Evolutionary conservation across 2,888 invertebrate species (phyloP), one percentile per base, ranked within the genome.

Genomic region (Iphiclides podalirius): DNA sequence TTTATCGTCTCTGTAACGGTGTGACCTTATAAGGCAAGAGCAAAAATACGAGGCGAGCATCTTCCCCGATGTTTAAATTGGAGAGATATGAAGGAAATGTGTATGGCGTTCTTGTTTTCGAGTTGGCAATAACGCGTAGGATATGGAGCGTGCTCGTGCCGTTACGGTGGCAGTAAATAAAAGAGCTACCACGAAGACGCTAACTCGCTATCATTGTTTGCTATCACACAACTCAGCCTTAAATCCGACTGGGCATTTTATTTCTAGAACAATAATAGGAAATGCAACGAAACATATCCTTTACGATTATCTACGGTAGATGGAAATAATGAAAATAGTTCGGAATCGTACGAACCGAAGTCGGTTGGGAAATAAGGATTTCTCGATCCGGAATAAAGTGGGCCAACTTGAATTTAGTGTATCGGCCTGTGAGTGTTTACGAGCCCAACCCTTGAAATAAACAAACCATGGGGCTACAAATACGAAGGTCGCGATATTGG

Each of bases 101-200:
- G 77, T 79, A 73, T 74, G 79, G 75, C 72, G 78, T 85, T 84
- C 79, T 79, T 83, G 79, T 79, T 84, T 86, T 83, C 81, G 81
- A 87, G 85, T 81, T 79, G 84, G 85, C 79, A 85, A 85, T 87
- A 86, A 86, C 81, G 78, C 72, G 72, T 76, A 78, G 80, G 78
- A 80, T 83, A 79, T 77, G 81, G 83, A 79, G 84, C 81, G 78
- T 83, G 86, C 75, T 83, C 70, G 75, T 85, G 87, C 85, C 86
- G 77, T 84, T 79, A 75, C 83, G 78, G 75, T 72, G 72, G 79
- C 80, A 79, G 79, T 87, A 85, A 86, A 86, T 85, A 80, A 81
- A 78, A 74, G 58, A 64, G 65, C 70, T 75, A 70, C 72, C 70
- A 71, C 69, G 67, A 70, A 72, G 68, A 55, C 69, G 69, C 71